Conservation (phyloP, 2,113 vertebrate genomes). For the Podarcis cretensis region DNA sequence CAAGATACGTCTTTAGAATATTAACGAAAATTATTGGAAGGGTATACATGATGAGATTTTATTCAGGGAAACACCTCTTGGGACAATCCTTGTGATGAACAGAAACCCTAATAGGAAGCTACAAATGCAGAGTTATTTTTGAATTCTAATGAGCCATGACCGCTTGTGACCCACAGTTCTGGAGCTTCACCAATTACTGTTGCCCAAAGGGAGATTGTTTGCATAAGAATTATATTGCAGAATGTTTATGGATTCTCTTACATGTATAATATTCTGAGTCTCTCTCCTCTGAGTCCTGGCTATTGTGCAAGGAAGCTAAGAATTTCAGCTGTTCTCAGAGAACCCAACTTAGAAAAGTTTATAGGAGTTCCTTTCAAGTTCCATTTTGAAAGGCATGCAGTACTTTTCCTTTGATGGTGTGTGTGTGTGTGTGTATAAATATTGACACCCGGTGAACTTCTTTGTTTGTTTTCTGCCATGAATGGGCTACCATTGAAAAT, state of each 20-base stretch:
- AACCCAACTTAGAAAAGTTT: background rate
- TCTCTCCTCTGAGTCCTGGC: background rate
- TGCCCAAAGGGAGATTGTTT: constrained; percentile 10
- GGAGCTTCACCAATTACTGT: constrained; percentile 22
- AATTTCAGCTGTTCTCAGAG: background rate
- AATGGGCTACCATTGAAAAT: background rate
- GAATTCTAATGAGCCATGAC: constrained; percentile 23
- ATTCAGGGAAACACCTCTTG: background rate
- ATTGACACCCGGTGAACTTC: constrained; percentile 6
- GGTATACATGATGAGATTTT: background rate
- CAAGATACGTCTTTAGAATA: background rate
- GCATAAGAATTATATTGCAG: constrained; percentile 25
- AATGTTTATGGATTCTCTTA: constrained; percentile 19
- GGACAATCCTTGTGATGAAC: constrained; percentile 17
- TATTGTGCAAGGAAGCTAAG: background rate
- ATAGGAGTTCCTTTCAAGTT: background rate
- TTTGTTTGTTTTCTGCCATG: constrained; percentile 24
- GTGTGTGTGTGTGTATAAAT: background rate
- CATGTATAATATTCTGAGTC: constrained; percentile 4
- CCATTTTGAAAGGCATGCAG: background rate
- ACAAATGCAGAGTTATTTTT: background rate
- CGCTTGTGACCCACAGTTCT: constrained; percentile 9
- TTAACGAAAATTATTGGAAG: background rate
- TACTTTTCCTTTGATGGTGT: background rate
- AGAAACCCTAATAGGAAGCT: constrained; percentile 27